Evolutionary conservation across 2,797 vertebrate genomes (phyloP).

Genomic region (Propithecus deckenii): DNA sequence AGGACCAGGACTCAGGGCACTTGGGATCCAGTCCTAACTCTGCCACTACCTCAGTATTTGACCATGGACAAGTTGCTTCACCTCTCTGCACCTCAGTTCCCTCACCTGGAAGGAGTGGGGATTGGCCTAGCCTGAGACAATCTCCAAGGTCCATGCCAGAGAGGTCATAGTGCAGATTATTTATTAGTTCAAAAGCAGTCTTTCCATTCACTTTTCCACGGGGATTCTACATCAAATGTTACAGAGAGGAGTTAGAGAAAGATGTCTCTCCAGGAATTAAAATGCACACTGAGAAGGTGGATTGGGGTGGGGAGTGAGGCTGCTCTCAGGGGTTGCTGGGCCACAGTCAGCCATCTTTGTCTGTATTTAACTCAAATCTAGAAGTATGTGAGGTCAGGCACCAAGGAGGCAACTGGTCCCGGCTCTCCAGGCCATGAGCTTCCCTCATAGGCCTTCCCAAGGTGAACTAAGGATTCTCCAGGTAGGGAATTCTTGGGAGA

Average conservation of each 20-base stretch:
- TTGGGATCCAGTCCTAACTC: neutral
- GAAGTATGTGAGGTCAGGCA: neutral
- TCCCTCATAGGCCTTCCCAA: neutral
- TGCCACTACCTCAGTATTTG: neutral
- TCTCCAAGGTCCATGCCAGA: neutral
- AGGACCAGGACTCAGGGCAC: neutral
- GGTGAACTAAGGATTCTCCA: conserved; percentile 48
- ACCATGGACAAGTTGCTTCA: neutral
- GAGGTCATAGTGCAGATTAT: neutral
- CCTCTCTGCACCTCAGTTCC: neutral
- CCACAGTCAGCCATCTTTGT: neutral
- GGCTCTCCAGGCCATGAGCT: neutral
- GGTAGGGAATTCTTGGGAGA: conserved; percentile 12
- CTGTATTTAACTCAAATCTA: neutral
- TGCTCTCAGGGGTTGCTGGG: neutral
- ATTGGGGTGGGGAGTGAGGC: accelerated
- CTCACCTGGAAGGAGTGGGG: neutral
- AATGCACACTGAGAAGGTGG: neutral
- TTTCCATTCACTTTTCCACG: neutral
- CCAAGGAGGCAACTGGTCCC: neutral
- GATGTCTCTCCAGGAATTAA: neutral
- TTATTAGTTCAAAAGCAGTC: conserved; percentile 9
- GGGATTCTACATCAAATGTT: neutral
- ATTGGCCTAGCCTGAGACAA: no score
- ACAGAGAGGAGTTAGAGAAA: neutral